Evolutionary conservation across 1,140 invertebrate genomes (phyloP), one percentile per base, ranked within the genome.

Genomic region (Drosophila kepulauana): DNA sequence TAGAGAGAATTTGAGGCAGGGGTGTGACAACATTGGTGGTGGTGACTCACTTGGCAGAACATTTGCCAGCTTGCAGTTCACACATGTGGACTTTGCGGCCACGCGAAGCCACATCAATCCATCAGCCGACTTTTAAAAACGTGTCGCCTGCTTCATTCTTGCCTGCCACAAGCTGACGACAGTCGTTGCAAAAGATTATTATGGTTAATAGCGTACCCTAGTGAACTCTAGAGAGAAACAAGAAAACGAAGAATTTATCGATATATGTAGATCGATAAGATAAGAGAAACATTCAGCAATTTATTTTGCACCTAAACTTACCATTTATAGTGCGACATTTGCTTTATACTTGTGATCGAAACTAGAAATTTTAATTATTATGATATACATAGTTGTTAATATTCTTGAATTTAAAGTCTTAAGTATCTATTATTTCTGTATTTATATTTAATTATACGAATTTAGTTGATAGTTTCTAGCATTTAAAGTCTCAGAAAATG

Each of bases 81-180:
- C 69, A 65, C 52, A 65, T 48, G 41, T 65, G 41, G 41, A 57
- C 54, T 72, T 57, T 79, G 68, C 43, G 66, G 64, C 58, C 62
- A 66, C 25, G 48, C 71, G 80, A 82, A 82, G 81, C 80, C 80
- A 82, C 80, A 82, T 82, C 76, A 82, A 84, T 71, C 80, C 76
- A 41, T 72, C 81, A 67, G 63, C 66, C 71, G 71, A 64, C 75
- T 65, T 68, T 71, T 25, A 25, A 58, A 63, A 63, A 68, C 73
- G 68, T 81, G 79, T 72, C 78, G 59, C 58, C 49, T 56, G 48
- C 54, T 49, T 25, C 20, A 4, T 25, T 25, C 20, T 25, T 25
- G 20, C 0, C 20, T 59, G 67, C 68, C 68, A 38, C 16, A 41
- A 33, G 30, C 30, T 33, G 30, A 41, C 52, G 41, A 56, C 15